These are phyloP conservation scores for Gadus chalcogrammus DNA, from an alignment of 2,113 vertebrate genomes.

Conservation along the genomic window DNA sequence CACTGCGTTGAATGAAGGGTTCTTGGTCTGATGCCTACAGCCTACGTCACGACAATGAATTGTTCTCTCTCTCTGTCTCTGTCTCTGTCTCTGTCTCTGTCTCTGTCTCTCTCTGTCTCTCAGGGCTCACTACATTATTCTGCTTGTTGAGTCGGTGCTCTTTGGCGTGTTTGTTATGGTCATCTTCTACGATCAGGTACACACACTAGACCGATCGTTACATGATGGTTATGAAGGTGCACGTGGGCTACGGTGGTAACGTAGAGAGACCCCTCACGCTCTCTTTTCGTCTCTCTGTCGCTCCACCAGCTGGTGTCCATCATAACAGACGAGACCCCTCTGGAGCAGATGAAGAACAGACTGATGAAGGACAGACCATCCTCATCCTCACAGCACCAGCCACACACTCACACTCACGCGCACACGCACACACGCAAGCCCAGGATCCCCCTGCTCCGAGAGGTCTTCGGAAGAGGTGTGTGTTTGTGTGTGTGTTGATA, in stretches of 20 bases:
- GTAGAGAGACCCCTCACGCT: no score
- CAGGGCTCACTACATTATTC: slow-evolving; percentile 79
- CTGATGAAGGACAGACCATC: slow-evolving; percentile 66
- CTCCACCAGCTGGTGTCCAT: slow-evolving; percentile 72
- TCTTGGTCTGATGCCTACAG: no score
- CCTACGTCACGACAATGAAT: no score
- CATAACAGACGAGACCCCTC: slow-evolving; percentile 76
- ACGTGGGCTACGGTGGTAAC: no score
- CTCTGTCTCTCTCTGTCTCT: background rate
- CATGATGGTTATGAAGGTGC: no score
- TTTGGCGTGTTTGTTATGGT: slow-evolving; percentile 79
- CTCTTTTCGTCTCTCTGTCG: background rate
- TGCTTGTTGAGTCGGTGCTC: slow-evolving; percentile 79
- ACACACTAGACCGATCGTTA: background rate
- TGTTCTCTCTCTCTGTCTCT: no score
- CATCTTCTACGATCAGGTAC: slow-evolving; percentile 82
- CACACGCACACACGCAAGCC: slow-evolving; percentile 71
- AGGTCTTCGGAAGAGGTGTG: slow-evolving; percentile 79
- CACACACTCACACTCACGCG: slow-evolving; percentile 47
- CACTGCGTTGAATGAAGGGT: background rate
- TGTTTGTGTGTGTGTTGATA: background rate
- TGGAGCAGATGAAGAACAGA: slow-evolving; percentile 77
- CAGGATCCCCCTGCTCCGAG: slow-evolving; percentile 74
- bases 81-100: background rate
- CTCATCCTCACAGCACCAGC: slow-evolving; percentile 32